A percentile compares a stretch with the other conserved stretches of the same genome.
Conservation (phyloP, 2,113 vertebrate species). For the Rhinogobius similis region DNA sequence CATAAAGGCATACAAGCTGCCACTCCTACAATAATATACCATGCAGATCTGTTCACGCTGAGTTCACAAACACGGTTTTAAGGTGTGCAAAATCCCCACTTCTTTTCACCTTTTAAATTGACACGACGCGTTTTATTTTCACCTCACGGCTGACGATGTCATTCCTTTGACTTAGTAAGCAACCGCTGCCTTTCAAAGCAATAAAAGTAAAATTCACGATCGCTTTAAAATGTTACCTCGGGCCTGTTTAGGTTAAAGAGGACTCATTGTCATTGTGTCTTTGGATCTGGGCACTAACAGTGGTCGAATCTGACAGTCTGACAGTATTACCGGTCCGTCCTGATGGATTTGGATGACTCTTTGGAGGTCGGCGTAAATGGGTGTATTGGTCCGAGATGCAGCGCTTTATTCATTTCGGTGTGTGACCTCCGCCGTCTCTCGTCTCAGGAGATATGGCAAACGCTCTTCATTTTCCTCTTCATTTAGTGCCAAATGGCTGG, state of each 20-base stretch:
- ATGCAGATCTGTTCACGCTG: too few species aligned
- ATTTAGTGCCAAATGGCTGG: constrained; percentile 34
- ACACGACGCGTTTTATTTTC: too few species aligned
- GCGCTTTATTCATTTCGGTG: constrained; percentile 15
- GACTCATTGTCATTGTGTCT: neutral
- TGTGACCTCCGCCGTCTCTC: constrained; percentile 14
- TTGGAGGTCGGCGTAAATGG: neutral
- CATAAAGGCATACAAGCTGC: too few species aligned
- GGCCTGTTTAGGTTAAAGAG: neutral
- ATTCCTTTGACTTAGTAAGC: too few species aligned
- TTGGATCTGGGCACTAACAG: neutral
- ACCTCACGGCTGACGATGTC: too few species aligned
- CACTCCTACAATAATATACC: too few species aligned
- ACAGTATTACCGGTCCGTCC: neutral
- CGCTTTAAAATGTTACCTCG: neutral
- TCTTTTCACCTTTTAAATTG: too few species aligned
- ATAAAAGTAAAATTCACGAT: neutral
- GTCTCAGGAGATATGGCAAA: constrained; percentile 26
- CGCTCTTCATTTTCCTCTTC: constrained; percentile 31
- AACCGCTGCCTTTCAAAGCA: neutral
- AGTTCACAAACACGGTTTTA: too few species aligned
- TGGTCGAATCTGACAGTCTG: neutral
- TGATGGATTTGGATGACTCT: constrained; percentile 18
- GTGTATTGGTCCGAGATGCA: constrained; percentile 13
- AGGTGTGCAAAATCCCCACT: too few species aligned